phyloP scores from a whole-genome alignment of 2,797 vertebrate species.

The Eospalax fontanierii region DNA sequence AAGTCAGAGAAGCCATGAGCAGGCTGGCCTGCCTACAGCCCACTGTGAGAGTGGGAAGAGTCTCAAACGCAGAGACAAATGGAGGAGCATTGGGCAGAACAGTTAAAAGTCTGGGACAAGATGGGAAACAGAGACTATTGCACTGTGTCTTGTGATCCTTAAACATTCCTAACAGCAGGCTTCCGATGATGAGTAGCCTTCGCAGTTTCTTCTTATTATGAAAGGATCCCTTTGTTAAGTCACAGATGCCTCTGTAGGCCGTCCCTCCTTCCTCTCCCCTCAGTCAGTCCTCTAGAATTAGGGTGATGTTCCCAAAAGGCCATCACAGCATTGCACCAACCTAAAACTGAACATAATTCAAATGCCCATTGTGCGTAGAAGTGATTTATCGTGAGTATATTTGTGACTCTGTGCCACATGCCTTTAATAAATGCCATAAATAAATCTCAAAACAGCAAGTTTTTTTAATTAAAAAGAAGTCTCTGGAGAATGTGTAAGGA shows the following conservation, averaged over 20 bases:
- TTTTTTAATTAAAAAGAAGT: conserved; percentile 12
- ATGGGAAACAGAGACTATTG: background rate
- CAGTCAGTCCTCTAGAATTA: background rate
- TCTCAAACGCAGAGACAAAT: background rate
- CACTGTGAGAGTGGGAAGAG: too few relatives aligned
- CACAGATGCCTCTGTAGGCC: background rate
- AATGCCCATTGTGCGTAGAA: background rate
- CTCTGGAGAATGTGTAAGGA: background rate
- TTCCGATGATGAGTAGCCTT: background rate
- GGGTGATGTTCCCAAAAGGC: background rate
- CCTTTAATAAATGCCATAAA: background rate
- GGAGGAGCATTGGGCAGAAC: background rate
- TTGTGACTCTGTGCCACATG: too few relatives aligned
- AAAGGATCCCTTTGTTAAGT: background rate
- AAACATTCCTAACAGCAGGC: background rate
- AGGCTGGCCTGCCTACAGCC: background rate
- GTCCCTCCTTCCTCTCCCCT: background rate
- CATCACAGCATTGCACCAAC: background rate
- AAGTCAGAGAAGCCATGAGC: background rate
- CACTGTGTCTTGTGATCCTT: background rate
- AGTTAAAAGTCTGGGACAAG: background rate
- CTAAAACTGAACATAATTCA: background rate
- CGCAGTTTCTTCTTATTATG: background rate
- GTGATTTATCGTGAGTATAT: background rate
- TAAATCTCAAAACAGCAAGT: background rate